Conservation (phyloP, 1,140 invertebrate species). For the Pseudobourletiella spinata region DNA sequence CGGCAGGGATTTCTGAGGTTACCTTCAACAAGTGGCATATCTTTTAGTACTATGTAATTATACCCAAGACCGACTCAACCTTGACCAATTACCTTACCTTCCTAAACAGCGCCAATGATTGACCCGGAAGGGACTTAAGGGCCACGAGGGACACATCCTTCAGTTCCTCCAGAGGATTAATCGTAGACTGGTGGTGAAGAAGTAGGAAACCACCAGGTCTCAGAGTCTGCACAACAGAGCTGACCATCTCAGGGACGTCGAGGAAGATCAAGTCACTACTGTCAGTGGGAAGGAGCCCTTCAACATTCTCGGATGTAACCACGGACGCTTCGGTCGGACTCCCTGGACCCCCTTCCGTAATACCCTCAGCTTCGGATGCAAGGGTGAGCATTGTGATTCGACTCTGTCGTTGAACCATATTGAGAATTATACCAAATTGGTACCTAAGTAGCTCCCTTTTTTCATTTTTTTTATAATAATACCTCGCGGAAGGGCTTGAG, state of each 20-base stretch:
- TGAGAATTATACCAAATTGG: background rate
- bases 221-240: too few species aligned
- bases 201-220: too few species aligned
- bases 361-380: background rate
- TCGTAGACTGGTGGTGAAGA: too few species aligned
- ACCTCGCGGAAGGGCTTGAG: constrained; percentile 10
- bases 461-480: background rate
- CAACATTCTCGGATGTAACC: background rate
- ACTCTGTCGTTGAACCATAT: background rate
- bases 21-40: too few species aligned
- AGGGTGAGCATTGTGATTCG: too few species aligned
- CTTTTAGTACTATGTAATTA: too few species aligned
- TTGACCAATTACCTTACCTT: background rate
- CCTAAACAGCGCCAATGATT: too few species aligned
- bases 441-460: too few species aligned
- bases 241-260: too few species aligned
- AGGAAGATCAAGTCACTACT: constrained; percentile 2
- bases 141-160: background rate
- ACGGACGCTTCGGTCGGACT: background rate
- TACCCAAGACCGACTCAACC: background rate
- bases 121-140: background rate
- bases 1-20: background rate
- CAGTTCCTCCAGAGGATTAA: too few species aligned
- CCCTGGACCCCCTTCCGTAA: background rate
- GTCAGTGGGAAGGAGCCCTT: constrained; percentile 1